Percentiles rank a stretch among this genome's conserved stretches.
phyloP scores from a whole-genome alignment of 1,140 invertebrate species.

The Meloidogyne chitwoodi region DNA sequence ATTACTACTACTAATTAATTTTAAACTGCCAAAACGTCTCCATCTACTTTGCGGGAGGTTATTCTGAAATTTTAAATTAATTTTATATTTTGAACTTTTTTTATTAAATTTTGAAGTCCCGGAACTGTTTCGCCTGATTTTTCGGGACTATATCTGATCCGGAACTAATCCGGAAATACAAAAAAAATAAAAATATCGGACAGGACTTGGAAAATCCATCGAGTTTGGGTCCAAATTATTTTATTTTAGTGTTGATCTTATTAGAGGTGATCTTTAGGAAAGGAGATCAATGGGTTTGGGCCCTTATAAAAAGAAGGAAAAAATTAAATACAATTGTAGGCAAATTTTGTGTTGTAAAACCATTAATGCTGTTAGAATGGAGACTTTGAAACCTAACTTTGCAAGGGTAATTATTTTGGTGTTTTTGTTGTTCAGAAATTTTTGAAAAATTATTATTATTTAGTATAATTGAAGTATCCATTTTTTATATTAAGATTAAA shows the following conservation, averaged over 20 bases:
- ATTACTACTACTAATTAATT: not conserved
- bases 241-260: too few relatives aligned
- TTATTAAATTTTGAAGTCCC: too few relatives aligned
- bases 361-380: not conserved
- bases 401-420: not conserved
- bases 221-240: too few relatives aligned
- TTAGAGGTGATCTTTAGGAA: too few relatives aligned
- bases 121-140: too few relatives aligned
- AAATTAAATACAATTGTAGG: not conserved
- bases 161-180: too few relatives aligned
- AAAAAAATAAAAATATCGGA: too few relatives aligned
- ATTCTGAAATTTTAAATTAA: not conserved
- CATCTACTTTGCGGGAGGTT: not conserved
- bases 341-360: not conserved
- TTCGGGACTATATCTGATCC: too few relatives aligned
- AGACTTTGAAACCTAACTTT: not conserved
- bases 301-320: too few relatives aligned
- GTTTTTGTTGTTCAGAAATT: not conserved
- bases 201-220: too few relatives aligned
- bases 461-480: not conserved
- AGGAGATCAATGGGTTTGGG: too few relatives aligned
- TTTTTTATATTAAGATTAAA: not conserved
- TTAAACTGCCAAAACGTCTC: not conserved
- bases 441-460: not conserved
- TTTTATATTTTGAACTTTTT: too few relatives aligned